A percentile compares a stretch with the other conserved stretches of the same genome.
Evolutionary conservation across 2,113 vertebrate genomes (phyloP).

Genomic region (Phyllostomus hastatus): DNA sequence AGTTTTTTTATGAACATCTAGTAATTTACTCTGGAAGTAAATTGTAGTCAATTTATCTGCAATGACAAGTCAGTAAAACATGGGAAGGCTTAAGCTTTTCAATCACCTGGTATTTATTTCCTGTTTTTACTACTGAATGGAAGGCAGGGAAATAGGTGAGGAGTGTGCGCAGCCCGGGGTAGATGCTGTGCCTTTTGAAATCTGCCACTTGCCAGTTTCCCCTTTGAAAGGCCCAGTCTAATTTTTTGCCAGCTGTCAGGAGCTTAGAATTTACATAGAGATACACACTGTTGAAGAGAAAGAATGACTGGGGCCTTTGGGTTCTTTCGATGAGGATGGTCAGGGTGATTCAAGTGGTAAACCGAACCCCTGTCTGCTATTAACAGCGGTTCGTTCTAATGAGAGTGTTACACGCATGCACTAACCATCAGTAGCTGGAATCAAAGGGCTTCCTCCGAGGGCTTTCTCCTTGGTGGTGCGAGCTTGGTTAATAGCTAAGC

Average conservation of each 20-base stretch:
- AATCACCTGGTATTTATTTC: slow-evolving; percentile 73
- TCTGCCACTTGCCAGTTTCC: not conserved
- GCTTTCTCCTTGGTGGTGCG: not conserved
- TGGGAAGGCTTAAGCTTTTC: slow-evolving; percentile 69
- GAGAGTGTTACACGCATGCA: not conserved
- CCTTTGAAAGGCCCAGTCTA: not conserved
- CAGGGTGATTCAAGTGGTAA: slow-evolving; percentile 41
- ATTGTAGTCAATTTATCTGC: slow-evolving; percentile 79
- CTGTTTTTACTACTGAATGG: slow-evolving; percentile 43
- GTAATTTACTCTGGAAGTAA: slow-evolving; percentile 82
- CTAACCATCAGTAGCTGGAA: not conserved
- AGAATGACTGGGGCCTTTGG: not conserved
- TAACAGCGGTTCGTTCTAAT: slow-evolving; percentile 29
- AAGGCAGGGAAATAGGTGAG: slow-evolving; percentile 59
- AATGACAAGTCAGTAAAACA: slow-evolving; percentile 82
- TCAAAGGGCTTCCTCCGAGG: not conserved
- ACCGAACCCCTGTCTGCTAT: not conserved
- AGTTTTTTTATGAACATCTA: slow-evolving; percentile 77
- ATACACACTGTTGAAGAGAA: rapidly evolving
- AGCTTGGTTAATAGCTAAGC: slow-evolving; percentile 61
- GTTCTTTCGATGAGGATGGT: not conserved
- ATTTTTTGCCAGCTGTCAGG: not conserved
- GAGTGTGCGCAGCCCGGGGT: not conserved
- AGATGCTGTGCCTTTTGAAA: not conserved
- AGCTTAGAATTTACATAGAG: not conserved